Percentiles rank a stretch among this genome's conserved stretches.
Conservation (phyloP, 1,140 invertebrate genomes). For the Stenopsyche tienmushanensis region DNA sequence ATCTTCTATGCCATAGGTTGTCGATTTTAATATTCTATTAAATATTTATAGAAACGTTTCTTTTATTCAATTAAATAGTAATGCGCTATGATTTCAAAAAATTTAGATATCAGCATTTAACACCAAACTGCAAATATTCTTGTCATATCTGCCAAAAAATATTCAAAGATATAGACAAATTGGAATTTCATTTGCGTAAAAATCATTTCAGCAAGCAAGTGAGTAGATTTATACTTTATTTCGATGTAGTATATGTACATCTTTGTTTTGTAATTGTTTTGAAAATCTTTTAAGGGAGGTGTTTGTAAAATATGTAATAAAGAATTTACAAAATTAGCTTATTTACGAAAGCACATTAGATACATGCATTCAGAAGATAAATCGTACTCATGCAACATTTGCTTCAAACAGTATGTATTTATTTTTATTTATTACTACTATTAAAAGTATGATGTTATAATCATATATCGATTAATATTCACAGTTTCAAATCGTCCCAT, state of each 20-base stretch:
- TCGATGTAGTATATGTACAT: too few relatives aligned
- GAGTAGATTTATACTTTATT: not conserved
- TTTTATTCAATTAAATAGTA: not conserved
- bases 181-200: conserved; percentile 2
- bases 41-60: too few relatives aligned
- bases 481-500: conserved; percentile 40
- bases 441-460: too few relatives aligned
- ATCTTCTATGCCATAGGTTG: conserved; percentile 45
- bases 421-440: too few relatives aligned
- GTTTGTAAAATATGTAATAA: conserved; percentile 46
- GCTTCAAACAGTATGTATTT: conserved; percentile 45
- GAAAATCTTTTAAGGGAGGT: conserved; percentile 27
- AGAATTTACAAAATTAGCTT: conserved; percentile 31
- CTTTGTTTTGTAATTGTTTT: too few relatives aligned
- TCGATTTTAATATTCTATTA: too few relatives aligned
- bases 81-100: not conserved
- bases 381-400: conserved; percentile 44
- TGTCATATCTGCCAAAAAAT: not conserved
- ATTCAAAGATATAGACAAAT: not conserved
- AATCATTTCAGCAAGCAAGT: not conserved
- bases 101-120: not conserved
- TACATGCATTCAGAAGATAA: conserved; percentile 35
- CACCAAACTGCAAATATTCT: not conserved
- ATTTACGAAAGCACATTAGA: conserved; percentile 43
- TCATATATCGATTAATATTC: conserved; percentile 34